phyloP scores from a whole-genome alignment of 2,113 vertebrate species.

The Cephalopholis sonnerati region DNA sequence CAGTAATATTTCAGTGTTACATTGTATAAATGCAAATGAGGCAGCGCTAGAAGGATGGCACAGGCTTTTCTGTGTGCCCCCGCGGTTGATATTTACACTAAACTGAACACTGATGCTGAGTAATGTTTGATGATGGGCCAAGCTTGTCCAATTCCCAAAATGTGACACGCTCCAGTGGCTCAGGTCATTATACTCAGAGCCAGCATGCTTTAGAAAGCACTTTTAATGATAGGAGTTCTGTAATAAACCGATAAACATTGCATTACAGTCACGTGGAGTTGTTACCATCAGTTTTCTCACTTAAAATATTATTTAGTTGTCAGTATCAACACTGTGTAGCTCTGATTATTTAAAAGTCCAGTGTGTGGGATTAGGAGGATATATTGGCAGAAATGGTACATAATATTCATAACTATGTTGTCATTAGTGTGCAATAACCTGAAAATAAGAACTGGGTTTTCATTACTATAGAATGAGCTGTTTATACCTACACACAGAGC shows the following conservation, averaged over 20 bases:
- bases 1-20: conserved; percentile 34
- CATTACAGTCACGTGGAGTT: conserved; percentile 29
- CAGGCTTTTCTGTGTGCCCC: conserved; percentile 33
- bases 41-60: conserved; percentile 34
- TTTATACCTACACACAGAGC: too few relatives aligned
- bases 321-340: conserved; percentile 2
- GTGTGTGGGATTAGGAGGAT: too few relatives aligned
- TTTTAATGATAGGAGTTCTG: conserved; percentile 52
- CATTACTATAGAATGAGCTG: too few relatives aligned
- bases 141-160: conserved; percentile 67
- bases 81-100: conserved; percentile 57
- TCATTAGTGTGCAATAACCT: too few relatives aligned
- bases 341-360: conserved; percentile 10
- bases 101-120: conserved; percentile 63
- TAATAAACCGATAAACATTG: conserved; percentile 15
- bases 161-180: conserved; percentile 57
- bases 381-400: too few relatives aligned
- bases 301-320: conserved; percentile 30
- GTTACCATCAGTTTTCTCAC: conserved; percentile 17
- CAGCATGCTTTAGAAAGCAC: conserved; percentile 55
- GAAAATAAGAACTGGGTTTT: too few relatives aligned
- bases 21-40: conserved; percentile 59
- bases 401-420: too few relatives aligned
- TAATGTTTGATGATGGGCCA: conserved; percentile 72
- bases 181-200: conserved; percentile 50